Conservation (phyloP, 1,140 invertebrate genomes). For the Amyelois transitella region DNA sequence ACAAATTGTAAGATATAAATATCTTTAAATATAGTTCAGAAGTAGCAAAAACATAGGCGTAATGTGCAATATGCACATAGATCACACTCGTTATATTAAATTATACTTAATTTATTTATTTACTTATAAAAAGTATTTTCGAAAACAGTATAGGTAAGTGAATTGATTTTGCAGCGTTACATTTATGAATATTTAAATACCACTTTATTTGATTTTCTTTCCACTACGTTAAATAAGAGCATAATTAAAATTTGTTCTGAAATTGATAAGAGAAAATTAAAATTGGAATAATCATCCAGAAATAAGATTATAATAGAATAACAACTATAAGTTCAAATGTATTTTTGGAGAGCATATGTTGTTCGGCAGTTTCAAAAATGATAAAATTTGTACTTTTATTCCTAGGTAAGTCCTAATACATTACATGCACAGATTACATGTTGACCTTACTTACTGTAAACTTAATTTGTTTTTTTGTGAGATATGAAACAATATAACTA, state of each 20-base stretch:
- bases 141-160: too few species aligned
- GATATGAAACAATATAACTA: too few species aligned
- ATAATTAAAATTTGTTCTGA: background rate
- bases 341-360: background rate
- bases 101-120: too few species aligned
- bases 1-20: background rate
- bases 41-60: too few species aligned
- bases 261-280: constrained; percentile 48
- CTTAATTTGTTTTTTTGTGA: too few species aligned
- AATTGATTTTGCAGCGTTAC: too few species aligned
- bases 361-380: constrained; percentile 13
- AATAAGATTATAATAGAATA: background rate
- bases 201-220: background rate
- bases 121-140: too few species aligned
- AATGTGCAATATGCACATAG: too few species aligned
- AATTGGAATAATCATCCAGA: constrained; percentile 42
- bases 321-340: background rate
- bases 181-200: too few species aligned
- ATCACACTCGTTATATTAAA: too few species aligned
- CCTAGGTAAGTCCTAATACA: constrained; percentile 15
- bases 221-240: background rate
- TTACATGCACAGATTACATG: too few species aligned
- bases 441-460: too few species aligned
- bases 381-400: constrained; percentile 14
- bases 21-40: background rate